Evolutionary conservation across 2,888 invertebrate species (phyloP), one percentile per base, ranked within the genome.

Genomic region (Salticus scenicus): DNA sequence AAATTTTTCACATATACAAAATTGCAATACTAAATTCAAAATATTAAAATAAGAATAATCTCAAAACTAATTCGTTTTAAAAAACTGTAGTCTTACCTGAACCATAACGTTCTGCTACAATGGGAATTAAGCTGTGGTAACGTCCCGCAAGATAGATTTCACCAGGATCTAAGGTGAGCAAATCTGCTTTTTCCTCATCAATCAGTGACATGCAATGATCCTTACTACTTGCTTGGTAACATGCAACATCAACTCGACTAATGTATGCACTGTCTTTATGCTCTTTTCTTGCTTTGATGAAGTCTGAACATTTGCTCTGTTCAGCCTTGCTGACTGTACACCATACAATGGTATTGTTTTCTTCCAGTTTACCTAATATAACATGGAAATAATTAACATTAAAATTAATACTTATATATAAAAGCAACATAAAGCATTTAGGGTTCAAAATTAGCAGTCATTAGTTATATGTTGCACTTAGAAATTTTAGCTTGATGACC

Each of bases 101-200:
- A 30, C 88, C 88, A 87, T 87, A 89, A 10, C 76, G 67, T 90
- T 93, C 94, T 90, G 96, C 95, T 92, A 96, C 93, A 78, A 98
- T 95, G 1, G 98, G 98, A 28, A 98, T 94, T 81, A 98, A 93
- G 89, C 97, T 97, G 91, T 97, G 96, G 90, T 96, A 97, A 86
- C 97, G 93, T 0, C 98, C 98, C 37, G 96, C 98, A 17, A 96
- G 94, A 91, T 97, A 98, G 0, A 98, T 95, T 92, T 98, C 96
- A 1, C 98, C 98, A 20, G 98, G 95, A 92, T 98, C 98, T 42
- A 98, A 91, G 0, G 95, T 94, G 4, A 97, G 95, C 64, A 98
- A 92, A 70, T 98, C 96, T 0, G 96, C 97, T 86, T 94, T 93
- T 88, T 95, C 95, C 78, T 94, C 92, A 90, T 97, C 96, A 77